phyloP scores from a whole-genome alignment of 2,797 vertebrate species.

The Poeciliopsis infans region DNA sequence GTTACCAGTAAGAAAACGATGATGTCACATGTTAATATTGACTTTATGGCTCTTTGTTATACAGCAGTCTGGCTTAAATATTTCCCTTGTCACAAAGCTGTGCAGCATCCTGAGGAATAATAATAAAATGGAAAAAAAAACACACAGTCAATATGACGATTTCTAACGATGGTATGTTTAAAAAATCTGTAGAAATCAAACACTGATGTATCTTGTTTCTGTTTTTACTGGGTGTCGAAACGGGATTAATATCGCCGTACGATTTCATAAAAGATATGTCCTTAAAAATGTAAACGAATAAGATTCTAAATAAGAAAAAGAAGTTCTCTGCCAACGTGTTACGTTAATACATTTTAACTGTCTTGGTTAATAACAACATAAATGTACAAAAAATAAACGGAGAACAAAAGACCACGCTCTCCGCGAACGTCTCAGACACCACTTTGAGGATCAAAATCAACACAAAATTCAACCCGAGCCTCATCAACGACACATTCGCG shows the following conservation, averaged over 20 bases:
- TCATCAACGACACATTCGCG: neutral
- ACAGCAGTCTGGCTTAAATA: slow-evolving; percentile 57
- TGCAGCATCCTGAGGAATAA: slow-evolving; percentile 69
- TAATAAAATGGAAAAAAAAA: neutral
- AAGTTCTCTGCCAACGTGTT: slow-evolving; percentile 30
- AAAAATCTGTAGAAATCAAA: neutral
- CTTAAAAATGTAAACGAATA: neutral
- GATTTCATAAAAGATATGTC: neutral
- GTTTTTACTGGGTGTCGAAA: neutral
- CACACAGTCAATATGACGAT: slow-evolving; percentile 9
- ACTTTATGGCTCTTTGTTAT: slow-evolving; percentile 78
- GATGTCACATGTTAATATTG: slow-evolving; percentile 33
- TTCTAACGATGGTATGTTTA: slow-evolving; percentile 2
- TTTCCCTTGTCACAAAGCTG: slow-evolving; percentile 71
- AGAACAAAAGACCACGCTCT: slow-evolving; percentile 78
- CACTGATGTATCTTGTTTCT: neutral
- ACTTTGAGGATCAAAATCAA: slow-evolving; percentile 52
- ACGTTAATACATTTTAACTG: slow-evolving; percentile 17
- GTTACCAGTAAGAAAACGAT: slow-evolving; percentile 11
- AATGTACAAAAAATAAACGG: slow-evolving; percentile 31
- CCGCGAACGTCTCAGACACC: slow-evolving; percentile 50
- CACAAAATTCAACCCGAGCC: neutral
- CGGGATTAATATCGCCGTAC: slow-evolving; percentile 11
- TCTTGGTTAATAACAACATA: slow-evolving; percentile 47
- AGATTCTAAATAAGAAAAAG: slow-evolving; percentile 1